phyloP scores from a whole-genome alignment of 2,888 invertebrate genomes.

The Drosophila paramelanica region DNA sequence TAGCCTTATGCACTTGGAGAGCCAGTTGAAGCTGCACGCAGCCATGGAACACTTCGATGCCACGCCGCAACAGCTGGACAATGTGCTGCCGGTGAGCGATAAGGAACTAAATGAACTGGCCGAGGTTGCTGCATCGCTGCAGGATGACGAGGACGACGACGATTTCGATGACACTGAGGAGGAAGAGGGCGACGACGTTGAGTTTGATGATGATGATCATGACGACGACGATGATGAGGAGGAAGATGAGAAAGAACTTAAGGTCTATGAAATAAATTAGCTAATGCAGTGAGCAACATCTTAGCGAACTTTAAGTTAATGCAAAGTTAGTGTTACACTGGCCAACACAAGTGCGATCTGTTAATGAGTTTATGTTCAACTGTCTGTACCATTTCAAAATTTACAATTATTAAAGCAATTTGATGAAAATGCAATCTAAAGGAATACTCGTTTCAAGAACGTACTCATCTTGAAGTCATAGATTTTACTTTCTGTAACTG shows the following conservation, averaged over 20 bases:
- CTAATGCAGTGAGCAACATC: constrained; percentile 4
- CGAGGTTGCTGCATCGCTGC: constrained; percentile 6
- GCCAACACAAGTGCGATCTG: background rate
- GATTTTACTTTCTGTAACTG: constrained; percentile 7
- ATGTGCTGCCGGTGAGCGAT: constrained; percentile 59
- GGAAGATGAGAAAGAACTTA: background rate
- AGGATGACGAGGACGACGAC: constrained; percentile 22
- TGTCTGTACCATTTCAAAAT: constrained; percentile 14
- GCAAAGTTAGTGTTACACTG: background rate
- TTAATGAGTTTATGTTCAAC: constrained; percentile 1
- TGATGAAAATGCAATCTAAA: no score
- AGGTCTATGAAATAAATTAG: constrained; percentile 21
- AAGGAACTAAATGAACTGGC: constrained; percentile 44
- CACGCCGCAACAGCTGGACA: constrained; percentile 38
- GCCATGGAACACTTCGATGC: constrained; percentile 51
- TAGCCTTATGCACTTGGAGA: constrained; percentile 54
- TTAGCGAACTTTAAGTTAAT: background rate
- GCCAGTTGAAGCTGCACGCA: constrained; percentile 41
- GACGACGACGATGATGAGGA: background rate
- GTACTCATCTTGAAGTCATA: background rate
- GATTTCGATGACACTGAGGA: constrained; percentile 21
- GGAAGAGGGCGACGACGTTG: constrained; percentile 7
- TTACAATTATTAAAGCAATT: constrained; percentile 17
- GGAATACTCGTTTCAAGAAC: no score
- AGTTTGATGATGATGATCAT: background rate